phyloP scores from a whole-genome alignment of 2,113 vertebrate species.

The Gobio gobio region DNA sequence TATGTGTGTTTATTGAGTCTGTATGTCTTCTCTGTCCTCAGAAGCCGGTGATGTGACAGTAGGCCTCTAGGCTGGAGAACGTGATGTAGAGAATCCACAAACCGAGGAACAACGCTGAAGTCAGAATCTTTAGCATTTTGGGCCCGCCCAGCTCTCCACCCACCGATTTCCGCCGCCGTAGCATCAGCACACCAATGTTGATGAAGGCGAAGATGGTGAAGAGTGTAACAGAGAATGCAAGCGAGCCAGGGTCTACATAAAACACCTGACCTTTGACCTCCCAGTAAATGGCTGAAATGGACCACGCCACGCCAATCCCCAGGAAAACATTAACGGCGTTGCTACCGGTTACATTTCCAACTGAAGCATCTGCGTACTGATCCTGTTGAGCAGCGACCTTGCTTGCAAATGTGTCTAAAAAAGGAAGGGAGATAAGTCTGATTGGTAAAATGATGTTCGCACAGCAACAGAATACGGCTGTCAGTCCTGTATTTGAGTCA shows the following conservation, averaged over 20 bases:
- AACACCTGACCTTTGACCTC: conserved; percentile 82
- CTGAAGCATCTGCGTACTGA: conserved; percentile 87
- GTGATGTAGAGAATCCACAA: conserved; percentile 91
- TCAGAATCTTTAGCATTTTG: conserved; percentile 78
- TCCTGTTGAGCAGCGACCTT: conserved; percentile 91
- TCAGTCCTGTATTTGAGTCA: too few relatives aligned
- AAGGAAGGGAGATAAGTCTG: not conserved
- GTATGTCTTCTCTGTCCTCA: conserved; percentile 57
- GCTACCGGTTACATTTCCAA: conserved; percentile 92
- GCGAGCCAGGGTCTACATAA: conserved; percentile 82
- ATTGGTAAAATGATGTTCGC: not conserved
- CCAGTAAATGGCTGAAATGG: conserved; percentile 89
- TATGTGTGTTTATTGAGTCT: conserved; percentile 29
- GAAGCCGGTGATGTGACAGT: conserved; percentile 91
- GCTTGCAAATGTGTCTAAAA: conserved; percentile 89
- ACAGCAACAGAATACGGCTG: too few relatives aligned
- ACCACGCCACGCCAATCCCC: conserved; percentile 91
- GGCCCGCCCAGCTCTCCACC: conserved; percentile 89
- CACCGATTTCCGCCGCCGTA: conserved; percentile 84
- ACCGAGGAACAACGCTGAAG: conserved; percentile 80
- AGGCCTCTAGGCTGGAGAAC: conserved; percentile 89
- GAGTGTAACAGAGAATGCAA: conserved; percentile 94
- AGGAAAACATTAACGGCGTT: conserved; percentile 93
- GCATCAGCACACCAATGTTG: conserved; percentile 81
- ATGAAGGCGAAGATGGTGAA: conserved; percentile 93